Evolutionary conservation across 2,888 invertebrate species (phyloP).

Genomic region (Julus scandinavius): DNA sequence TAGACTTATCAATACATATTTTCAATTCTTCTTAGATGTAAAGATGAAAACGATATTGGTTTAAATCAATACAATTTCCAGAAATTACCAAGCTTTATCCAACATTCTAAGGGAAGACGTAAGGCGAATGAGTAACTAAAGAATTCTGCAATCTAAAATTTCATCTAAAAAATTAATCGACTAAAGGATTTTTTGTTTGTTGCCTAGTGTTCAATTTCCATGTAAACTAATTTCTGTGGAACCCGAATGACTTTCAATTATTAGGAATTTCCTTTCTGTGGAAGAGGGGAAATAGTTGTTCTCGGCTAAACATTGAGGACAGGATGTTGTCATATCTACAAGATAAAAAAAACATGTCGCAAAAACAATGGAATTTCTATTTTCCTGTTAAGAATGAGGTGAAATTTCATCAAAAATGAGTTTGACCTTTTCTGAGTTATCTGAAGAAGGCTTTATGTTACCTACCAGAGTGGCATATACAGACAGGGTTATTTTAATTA

Average conservation of each 20-base stretch:
- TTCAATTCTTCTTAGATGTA: too few relatives aligned
- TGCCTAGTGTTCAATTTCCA: background rate
- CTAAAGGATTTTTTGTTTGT: background rate
- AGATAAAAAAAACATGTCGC: background rate
- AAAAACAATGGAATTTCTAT: conserved; percentile 42
- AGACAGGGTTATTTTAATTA: background rate
- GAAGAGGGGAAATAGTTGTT: background rate
- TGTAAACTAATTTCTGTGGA: background rate
- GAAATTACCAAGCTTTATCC: too few relatives aligned
- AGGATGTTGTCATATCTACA: background rate
- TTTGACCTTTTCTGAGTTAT: background rate
- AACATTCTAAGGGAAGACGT: too few relatives aligned
- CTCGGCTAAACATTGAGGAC: background rate
- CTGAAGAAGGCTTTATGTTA: background rate
- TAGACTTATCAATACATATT: too few relatives aligned
- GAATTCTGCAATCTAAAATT: too few relatives aligned
- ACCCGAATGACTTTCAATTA: background rate
- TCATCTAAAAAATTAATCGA: too few relatives aligned
- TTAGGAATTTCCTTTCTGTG: background rate
- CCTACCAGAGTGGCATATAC: background rate
- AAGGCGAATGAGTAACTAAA: too few relatives aligned
- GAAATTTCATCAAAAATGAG: background rate
- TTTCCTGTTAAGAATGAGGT: background rate
- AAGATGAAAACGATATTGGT: too few relatives aligned
- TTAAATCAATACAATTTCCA: too few relatives aligned